Conservation (phyloP, 1,140 invertebrate genomes). For the Caerostris darwini region DNA sequence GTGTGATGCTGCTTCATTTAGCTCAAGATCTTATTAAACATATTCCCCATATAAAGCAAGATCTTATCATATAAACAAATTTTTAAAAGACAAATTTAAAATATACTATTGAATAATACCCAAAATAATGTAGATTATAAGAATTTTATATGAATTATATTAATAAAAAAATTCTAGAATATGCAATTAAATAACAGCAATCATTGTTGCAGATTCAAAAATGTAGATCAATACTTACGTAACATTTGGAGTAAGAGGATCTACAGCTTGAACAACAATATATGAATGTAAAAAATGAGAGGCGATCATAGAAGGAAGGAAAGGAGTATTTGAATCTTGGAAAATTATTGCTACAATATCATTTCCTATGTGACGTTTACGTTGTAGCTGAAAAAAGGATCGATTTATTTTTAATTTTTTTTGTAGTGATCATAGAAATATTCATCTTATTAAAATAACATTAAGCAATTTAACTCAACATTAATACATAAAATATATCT, state of each 20-base stretch:
- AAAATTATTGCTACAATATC: slow-evolving; percentile 99
- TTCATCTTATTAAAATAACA: too few relatives aligned
- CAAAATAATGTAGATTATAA: neutral
- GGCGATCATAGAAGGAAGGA: slow-evolving; percentile 98
- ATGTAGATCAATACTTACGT: slow-evolving; percentile 84
- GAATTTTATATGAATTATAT: too few relatives aligned
- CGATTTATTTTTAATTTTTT: too few relatives aligned
- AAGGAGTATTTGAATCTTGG: slow-evolving; percentile 98
- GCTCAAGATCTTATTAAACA: neutral
- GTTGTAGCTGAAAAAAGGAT: slow-evolving; percentile 68
- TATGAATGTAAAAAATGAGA: slow-evolving; percentile 98
- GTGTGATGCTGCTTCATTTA: too few relatives aligned
- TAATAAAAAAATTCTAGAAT: neutral
- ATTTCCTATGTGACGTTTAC: slow-evolving; percentile 85
- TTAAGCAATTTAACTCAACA: too few relatives aligned
- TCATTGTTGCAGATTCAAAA: neutral
- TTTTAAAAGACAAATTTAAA: neutral
- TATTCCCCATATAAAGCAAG: too few relatives aligned
- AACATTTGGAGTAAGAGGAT: slow-evolving; percentile 91
- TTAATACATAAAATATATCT: too few relatives aligned
- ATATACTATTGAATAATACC: neutral
- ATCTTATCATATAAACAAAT: neutral
- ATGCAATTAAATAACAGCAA: neutral
- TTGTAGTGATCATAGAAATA: too few relatives aligned
- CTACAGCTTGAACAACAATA: slow-evolving; percentile 96